Evolutionary conservation across 2,113 vertebrate species (phyloP).

Genomic region (Cyprinus carpio): DNA sequence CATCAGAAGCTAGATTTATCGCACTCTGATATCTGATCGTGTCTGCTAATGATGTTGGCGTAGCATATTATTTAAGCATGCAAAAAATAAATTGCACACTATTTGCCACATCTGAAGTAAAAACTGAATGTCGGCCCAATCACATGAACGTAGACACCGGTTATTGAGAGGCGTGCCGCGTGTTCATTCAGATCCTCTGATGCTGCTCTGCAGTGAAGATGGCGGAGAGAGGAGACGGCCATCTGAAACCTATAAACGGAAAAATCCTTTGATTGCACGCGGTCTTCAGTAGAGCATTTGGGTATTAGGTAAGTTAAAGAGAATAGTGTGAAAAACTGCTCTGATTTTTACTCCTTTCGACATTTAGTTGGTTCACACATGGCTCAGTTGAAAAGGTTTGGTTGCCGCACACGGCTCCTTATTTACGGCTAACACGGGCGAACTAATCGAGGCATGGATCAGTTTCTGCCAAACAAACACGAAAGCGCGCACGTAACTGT

Average conservation of each 20-base stretch:
- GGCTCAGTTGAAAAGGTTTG: neutral
- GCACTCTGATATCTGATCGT: too few species aligned
- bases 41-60: too few species aligned
- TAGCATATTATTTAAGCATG: too few species aligned
- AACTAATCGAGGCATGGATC: neutral
- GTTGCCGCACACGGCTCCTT: neutral
- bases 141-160: neutral
- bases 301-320: conserved; percentile 43
- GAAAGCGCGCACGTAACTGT: neutral
- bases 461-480: neutral
- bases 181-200: neutral
- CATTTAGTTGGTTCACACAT: neutral
- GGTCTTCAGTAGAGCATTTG: neutral
- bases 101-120: too few species aligned
- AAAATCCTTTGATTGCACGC: neutral
- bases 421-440: neutral
- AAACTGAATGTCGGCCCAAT: neutral
- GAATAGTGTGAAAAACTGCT: too few species aligned
- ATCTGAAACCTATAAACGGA: neutral
- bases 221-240: conserved; percentile 47
- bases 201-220: conserved; percentile 45
- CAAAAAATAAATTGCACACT: too few species aligned
- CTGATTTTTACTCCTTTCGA: neutral
- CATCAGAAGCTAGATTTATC: too few species aligned
- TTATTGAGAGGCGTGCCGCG: neutral